phyloP scores from a whole-genome alignment of 2,113 vertebrate species.

The Egretta garzetta region DNA sequence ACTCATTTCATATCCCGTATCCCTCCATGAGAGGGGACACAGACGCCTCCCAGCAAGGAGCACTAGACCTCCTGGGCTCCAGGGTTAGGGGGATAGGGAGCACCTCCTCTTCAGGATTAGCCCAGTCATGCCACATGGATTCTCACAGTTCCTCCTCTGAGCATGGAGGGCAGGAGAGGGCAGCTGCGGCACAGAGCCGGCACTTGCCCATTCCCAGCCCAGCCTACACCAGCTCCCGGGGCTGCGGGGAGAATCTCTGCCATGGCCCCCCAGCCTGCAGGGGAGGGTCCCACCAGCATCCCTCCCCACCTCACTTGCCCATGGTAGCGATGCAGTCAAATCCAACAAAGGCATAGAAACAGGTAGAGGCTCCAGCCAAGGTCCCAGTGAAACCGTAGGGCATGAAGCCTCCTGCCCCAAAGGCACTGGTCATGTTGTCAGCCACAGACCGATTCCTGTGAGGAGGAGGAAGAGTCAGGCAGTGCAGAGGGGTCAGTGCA shows the following conservation, averaged over 20 bases:
- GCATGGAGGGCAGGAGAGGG: not conserved
- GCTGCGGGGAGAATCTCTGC: not conserved
- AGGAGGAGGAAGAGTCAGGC: not conserved
- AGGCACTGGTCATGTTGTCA: conserved; percentile 67
- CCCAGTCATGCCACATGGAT: not conserved
- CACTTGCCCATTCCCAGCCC: not conserved
- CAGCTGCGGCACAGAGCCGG: not conserved
- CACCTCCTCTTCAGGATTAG: not conserved
- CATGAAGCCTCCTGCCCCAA: conserved; percentile 84
- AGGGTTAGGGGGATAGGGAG: not conserved
- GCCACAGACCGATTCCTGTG: conserved; percentile 74
- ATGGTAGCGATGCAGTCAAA: conserved; percentile 89
- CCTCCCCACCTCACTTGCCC: conserved; percentile 48
- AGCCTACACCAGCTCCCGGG: not conserved
- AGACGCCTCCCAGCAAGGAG: not conserved
- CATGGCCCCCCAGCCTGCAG: not conserved
- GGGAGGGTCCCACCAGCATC: not conserved
- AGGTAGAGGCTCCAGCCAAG: conserved; percentile 84
- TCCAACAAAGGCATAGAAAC: conserved; percentile 90
- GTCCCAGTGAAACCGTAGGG: conserved; percentile 84
- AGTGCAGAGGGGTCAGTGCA: not conserved
- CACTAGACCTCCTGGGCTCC: not conserved
- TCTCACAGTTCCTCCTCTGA: not conserved
- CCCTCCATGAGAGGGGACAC: not conserved
- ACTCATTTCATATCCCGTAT: not conserved